Percentiles rank a stretch among this genome's conserved stretches.
phyloP scores from a whole-genome alignment of 2,113 vertebrate genomes.

The Eptesicus fuscus region DNA sequence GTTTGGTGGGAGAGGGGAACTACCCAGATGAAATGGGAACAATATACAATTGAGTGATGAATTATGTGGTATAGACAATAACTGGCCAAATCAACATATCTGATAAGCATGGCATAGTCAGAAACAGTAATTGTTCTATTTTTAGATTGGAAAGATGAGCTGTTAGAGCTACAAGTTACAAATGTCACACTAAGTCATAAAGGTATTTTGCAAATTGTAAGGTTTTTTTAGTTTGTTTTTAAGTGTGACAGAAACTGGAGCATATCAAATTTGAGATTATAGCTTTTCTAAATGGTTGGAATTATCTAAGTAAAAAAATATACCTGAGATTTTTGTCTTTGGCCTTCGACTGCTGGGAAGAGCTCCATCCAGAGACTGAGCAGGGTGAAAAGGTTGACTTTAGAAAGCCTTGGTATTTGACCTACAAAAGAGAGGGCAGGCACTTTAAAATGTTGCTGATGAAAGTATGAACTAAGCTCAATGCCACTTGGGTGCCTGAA shows the following conservation, averaged over 20 bases:
- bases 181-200: neutral
- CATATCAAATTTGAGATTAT: neutral
- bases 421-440: slow-evolving; percentile 80
- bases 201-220: neutral
- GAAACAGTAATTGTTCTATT: neutral
- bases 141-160: slow-evolving; percentile 26
- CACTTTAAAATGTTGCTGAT: slow-evolving; percentile 15
- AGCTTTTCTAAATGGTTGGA: neutral
- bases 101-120: neutral
- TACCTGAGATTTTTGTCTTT: slow-evolving; percentile 81
- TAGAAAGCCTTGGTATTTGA: slow-evolving; percentile 90
- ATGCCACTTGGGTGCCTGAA: neutral
- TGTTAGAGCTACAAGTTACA: neutral
- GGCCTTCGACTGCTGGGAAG: slow-evolving; percentile 83
- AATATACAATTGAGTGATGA: neutral
- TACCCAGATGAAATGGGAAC: neutral
- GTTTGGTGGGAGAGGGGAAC: neutral
- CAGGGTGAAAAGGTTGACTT: slow-evolving; percentile 94
- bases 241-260: neutral
- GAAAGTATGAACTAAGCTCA: neutral
- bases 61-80: neutral
- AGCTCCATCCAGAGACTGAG: slow-evolving; percentile 97
- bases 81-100: neutral
- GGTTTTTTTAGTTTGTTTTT: neutral
- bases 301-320: slow-evolving; percentile 23